phyloP scores from a whole-genome alignment of 2,113 vertebrate genomes.

The Clupea harengus region DNA sequence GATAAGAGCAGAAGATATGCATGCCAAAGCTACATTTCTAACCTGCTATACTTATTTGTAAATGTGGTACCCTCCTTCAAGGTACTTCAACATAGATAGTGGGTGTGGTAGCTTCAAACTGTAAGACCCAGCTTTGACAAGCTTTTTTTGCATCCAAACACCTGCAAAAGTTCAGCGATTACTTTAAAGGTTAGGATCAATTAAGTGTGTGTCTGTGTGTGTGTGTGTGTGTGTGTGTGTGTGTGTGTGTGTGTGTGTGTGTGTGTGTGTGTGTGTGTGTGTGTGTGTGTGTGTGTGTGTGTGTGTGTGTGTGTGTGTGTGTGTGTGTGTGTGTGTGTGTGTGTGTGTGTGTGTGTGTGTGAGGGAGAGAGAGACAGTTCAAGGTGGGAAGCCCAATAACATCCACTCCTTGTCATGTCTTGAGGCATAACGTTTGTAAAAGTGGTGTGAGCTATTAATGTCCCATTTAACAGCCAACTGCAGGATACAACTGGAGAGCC shows the following conservation, averaged over 20 bases:
- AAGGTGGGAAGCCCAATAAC: background rate
- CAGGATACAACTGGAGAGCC: background rate
- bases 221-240: background rate
- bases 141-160: no score
- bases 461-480: background rate
- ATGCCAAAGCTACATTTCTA: background rate
- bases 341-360: background rate
- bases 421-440: background rate
- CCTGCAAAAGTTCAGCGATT: no score
- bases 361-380: background rate
- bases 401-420: background rate
- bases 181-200: background rate
- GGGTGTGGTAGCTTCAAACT: no score
- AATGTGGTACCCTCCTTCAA: no score
- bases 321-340: background rate
- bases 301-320: no score
- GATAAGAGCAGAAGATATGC: background rate
- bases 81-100: no score
- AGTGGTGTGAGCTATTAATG: background rate
- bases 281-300: background rate
- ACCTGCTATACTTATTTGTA: no score
- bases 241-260: background rate
- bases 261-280: background rate
- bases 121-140: no score
- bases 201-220: background rate